Base-by-base conservation (phyloP, 30 jellyfish, hydroid and myxozoan genomes). In the Morbakka virulenta region DNA sequence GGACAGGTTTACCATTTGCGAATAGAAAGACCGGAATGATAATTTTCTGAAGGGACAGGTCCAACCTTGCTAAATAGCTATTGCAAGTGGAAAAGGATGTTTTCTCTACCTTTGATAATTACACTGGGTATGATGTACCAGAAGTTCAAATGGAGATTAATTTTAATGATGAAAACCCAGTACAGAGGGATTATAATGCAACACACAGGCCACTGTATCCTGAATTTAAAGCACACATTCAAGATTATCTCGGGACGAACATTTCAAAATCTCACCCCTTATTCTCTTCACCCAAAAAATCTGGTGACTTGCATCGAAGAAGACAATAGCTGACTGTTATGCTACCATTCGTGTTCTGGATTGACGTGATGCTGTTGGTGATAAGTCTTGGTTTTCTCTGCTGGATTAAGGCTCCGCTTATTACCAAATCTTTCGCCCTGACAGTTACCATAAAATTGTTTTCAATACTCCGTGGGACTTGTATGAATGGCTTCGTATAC, bases 391-490 rank as follows among this genome's bases (percentile, higher is more conserved):
- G 89, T 78, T 63, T 30, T 35, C 72, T 9, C 74, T 66, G 20
- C 32, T 78, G 74, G 89, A 63, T 35, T 22, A 22, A 49, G 75
- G 82, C 57, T 36, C 47, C 41, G 89, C 83, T 12, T 63, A 78
- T 25, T 74, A 78, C 35, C 82, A 78, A 74, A 82, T 52, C n/a
- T 78, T 81, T 3, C 93, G 70, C 50, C 64, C 61, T 29, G 88
- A 53, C 50, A 36, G 66, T 62, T 24, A 26, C 32, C 53, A 69
- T 13, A 52, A 41, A 49, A 72, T 76, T 0, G 90, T 66, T 27
- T 71, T 82, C 48, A 64, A 63, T 47, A 83, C 95, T 4, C 91
- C 95, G 13, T 83, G 77, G 89, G 91, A 72, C 24, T 67, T 82
- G 27, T 82, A 62, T 32, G 76, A 82, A 52, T 71, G 82, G 87